Conservation (phyloP, 2,797 vertebrate genomes). For the Chloroceryle amazona region DNA sequence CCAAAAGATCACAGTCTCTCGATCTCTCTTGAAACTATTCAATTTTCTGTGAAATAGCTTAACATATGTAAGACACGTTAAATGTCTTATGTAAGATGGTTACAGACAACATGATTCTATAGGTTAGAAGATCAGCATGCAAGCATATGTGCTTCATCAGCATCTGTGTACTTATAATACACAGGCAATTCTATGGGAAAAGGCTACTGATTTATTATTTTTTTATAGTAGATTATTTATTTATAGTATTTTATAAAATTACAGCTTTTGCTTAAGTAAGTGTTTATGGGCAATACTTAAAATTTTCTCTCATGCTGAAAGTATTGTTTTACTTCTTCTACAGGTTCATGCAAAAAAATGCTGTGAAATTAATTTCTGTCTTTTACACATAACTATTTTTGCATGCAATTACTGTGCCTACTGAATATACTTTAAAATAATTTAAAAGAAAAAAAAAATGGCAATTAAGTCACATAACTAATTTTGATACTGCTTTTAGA, state of each 20-base stretch:
- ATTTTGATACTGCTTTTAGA: not conserved
- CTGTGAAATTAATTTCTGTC: not conserved
- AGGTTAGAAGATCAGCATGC: not conserved
- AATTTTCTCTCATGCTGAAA: not conserved
- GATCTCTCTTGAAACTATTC: not conserved
- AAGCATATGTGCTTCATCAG: not conserved
- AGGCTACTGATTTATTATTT: not conserved
- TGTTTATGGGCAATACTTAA: not conserved
- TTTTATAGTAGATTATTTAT: too few species aligned
- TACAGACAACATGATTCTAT: not conserved
- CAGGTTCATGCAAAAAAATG: not conserved
- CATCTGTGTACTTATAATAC: not conserved
- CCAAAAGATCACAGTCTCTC: not conserved
- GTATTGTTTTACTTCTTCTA: not conserved
- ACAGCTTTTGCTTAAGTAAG: not conserved
- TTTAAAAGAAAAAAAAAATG: not conserved
- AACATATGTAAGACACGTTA: not conserved
- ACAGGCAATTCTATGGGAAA: not conserved
- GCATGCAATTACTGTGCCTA: not conserved
- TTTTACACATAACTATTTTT: not conserved
- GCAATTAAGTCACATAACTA: not conserved
- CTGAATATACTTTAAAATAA: not conserved
- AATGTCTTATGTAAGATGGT: not conserved
- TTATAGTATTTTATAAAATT: not conserved
- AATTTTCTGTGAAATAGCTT: not conserved